These are phyloP conservation scores for Anneissia japonica DNA, from an alignment of 35 echinoderm and acorn worm species.

Conservation along the genomic window DNA sequence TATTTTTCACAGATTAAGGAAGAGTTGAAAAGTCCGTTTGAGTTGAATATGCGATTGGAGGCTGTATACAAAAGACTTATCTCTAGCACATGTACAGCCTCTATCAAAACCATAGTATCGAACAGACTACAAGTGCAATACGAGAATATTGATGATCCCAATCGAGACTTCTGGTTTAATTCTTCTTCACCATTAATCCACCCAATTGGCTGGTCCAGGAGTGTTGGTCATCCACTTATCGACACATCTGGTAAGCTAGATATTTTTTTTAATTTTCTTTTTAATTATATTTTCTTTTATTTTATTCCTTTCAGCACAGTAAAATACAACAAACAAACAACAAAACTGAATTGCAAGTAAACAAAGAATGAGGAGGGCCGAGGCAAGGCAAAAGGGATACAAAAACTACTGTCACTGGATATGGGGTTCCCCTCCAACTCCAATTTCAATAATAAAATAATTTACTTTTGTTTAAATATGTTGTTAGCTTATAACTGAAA, in stretches of 20 bases:
- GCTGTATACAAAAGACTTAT: slow-evolving; percentile 79
- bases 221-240: slow-evolving; percentile 77
- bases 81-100: slow-evolving; percentile 75
- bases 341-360: too few relatives aligned
- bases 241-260: slow-evolving; percentile 66
- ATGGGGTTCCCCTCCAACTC: too few relatives aligned
- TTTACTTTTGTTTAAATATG: too few relatives aligned
- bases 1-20: slow-evolving; percentile 42
- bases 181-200: slow-evolving; percentile 75
- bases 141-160: slow-evolving; percentile 72
- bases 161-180: slow-evolving; percentile 95
- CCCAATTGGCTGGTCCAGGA: slow-evolving; percentile 78
- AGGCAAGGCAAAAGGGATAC: too few relatives aligned
- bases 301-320: too few relatives aligned
- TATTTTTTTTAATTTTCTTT: not conserved
- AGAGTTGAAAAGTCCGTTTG: slow-evolving; percentile 58
- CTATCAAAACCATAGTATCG: slow-evolving; percentile 50
- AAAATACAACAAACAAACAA: too few relatives aligned
- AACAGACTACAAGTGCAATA: slow-evolving; percentile 93
- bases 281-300: too few relatives aligned
- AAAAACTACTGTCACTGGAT: too few relatives aligned
- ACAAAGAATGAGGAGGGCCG: too few relatives aligned
- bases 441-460: too few relatives aligned
- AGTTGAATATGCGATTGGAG: slow-evolving; percentile 72
- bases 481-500: too few relatives aligned